phyloP scores from a whole-genome alignment of 2,888 invertebrate species.

The Volucella inflata region DNA sequence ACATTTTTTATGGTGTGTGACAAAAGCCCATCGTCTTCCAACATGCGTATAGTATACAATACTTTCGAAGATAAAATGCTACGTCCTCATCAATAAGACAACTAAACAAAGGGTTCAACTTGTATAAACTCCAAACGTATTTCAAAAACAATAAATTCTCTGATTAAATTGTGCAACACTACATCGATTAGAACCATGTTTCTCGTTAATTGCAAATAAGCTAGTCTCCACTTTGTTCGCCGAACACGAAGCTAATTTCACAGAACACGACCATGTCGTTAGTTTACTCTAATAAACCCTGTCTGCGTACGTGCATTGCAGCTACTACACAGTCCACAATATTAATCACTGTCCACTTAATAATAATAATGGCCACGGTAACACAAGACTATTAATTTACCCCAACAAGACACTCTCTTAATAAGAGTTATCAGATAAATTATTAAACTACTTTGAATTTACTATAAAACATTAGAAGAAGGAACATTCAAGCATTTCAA shows the following conservation, averaged over 20 bases:
- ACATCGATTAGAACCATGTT: conserved; percentile 41
- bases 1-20: too few species aligned
- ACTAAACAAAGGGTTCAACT: too few species aligned
- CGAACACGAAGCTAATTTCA: conserved; percentile 60
- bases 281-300: conserved; percentile 17
- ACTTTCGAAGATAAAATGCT: too few species aligned
- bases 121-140: neutral
- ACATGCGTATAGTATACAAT: too few species aligned
- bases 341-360: conserved; percentile 63
- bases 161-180: conserved; percentile 27
- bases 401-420: conserved; percentile 26
- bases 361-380: conserved; percentile 42
- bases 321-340: neutral
- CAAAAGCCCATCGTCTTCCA: too few species aligned
- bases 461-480: conserved; percentile 13
- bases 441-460: conserved; percentile 21
- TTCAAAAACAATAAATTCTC: conserved; percentile 32
- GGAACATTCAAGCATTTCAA: too few species aligned
- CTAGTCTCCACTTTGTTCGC: conserved; percentile 58
- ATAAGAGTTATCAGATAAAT: conserved; percentile 45
- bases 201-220: conserved; percentile 33
- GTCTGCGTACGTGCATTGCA: conserved; percentile 32
- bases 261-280: conserved; percentile 55
- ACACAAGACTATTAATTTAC: conserved; percentile 35
- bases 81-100: too few species aligned